These are phyloP conservation scores for Zophobas atratus DNA, from an alignment of 1,140 invertebrate genomes.

Conservation along the genomic window DNA sequence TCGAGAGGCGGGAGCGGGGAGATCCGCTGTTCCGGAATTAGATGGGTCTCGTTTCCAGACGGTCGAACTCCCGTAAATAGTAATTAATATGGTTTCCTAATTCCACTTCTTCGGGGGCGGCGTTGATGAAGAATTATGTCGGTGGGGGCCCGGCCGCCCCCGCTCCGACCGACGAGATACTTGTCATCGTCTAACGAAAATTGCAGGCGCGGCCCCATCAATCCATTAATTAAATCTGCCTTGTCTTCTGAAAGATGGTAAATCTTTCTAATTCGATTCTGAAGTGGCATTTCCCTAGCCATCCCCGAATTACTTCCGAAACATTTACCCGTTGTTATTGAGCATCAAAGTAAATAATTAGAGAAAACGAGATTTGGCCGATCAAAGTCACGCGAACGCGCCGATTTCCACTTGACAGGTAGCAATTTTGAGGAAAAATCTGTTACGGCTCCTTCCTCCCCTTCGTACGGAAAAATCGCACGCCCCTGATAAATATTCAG, in stretches of 20 bases:
- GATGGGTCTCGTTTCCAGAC: slow-evolving; percentile 49
- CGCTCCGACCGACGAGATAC: slow-evolving; percentile 8
- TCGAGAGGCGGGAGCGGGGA: not conserved
- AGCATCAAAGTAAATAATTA: slow-evolving; percentile 47
- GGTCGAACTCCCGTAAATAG: slow-evolving; percentile 53
- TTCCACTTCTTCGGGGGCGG: slow-evolving; percentile 45
- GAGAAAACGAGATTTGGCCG: slow-evolving; percentile 29
- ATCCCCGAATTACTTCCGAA: slow-evolving; percentile 42
- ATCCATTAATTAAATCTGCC: slow-evolving; percentile 58
- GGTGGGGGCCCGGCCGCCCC: not conserved
- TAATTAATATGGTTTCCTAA: slow-evolving; percentile 54
- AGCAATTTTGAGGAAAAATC: not conserved
- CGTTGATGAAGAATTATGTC: slow-evolving; percentile 54
- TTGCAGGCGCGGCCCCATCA: slow-evolving; percentile 48
- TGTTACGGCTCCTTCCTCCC: too few species aligned
- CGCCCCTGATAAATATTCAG: slow-evolving; percentile 35
- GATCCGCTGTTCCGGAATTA: slow-evolving; percentile 27
- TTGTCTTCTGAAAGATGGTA: slow-evolving; percentile 49
- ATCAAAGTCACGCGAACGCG: slow-evolving; percentile 8
- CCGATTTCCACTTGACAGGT: not conserved
- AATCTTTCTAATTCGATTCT: slow-evolving; percentile 54
- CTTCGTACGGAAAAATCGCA: not conserved
- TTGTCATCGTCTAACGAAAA: slow-evolving; percentile 44
- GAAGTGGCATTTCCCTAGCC: slow-evolving; percentile 14
- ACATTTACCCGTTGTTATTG: slow-evolving; percentile 41